phyloP scores from a whole-genome alignment of 2,888 invertebrate species.

The Apamea crenata region DNA sequence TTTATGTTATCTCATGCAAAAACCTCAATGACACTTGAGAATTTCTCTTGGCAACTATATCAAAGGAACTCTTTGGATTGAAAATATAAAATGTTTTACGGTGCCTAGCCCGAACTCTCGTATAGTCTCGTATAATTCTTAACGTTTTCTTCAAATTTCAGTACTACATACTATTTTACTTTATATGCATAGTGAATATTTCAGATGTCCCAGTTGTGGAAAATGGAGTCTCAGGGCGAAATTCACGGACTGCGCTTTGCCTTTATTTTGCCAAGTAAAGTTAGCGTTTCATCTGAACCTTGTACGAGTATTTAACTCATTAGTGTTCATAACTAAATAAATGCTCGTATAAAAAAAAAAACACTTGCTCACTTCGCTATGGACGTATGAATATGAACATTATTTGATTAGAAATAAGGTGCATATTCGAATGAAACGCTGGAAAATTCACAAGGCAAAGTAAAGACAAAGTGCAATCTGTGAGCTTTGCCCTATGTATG shows the following conservation, averaged over 20 bases:
- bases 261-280: background rate
- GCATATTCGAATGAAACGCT: background rate
- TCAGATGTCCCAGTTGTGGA: too few relatives aligned
- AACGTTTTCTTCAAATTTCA: background rate
- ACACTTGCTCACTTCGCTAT: background rate
- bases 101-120: background rate
- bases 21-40: constrained; percentile 24
- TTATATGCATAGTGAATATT: background rate
- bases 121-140: background rate
- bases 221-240: background rate
- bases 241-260: background rate
- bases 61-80: constrained; percentile 18
- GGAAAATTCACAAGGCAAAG: background rate
- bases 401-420: background rate
- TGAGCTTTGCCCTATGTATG: background rate
- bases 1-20: background rate
- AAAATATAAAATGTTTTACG: constrained; percentile 6
- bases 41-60: constrained; percentile 25
- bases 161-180: background rate
- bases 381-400: background rate
- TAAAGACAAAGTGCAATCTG: background rate
- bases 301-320: background rate
- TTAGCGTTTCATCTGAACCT: background rate
- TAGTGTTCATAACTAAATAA: background rate
- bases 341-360: background rate